These are phyloP conservation scores for Ceraclea dissimilis DNA, from an alignment of 2,888 invertebrate species.

Conservation along the genomic window DNA sequence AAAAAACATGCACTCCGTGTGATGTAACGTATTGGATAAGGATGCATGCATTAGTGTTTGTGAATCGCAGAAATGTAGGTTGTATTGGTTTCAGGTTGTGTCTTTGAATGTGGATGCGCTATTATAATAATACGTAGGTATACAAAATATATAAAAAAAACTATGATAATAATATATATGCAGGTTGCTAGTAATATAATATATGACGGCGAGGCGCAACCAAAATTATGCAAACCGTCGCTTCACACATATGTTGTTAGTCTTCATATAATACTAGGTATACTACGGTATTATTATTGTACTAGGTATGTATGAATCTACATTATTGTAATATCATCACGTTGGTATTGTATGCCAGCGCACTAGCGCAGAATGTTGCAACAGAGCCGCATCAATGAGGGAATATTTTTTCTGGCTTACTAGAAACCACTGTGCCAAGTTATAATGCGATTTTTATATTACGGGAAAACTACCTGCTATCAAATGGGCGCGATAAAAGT, in stretches of 20 bases:
- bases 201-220: background rate
- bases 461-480: too few relatives aligned
- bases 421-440: background rate
- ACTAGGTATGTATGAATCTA: too few relatives aligned
- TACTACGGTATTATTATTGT: too few relatives aligned
- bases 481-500: too few relatives aligned
- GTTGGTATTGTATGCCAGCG: background rate
- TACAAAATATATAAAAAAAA: too few relatives aligned
- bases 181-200: background rate
- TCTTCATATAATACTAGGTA: too few relatives aligned
- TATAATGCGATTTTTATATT: too few relatives aligned
- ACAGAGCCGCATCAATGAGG: background rate
- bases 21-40: slow-evolving; percentile 20
- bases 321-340: background rate
- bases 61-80: background rate
- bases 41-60: slow-evolving; percentile 8
- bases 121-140: too few relatives aligned
- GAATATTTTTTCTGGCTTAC: background rate
- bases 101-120: background rate
- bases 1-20: slow-evolving; percentile 24
- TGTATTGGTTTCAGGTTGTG: background rate
- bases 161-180: background rate
- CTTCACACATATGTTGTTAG: slow-evolving; percentile 4
- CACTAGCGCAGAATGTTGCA: background rate
- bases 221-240: slow-evolving; percentile 12